Evolutionary conservation across 1,140 invertebrate species (phyloP).

Genomic region (Asobara japonica): DNA sequence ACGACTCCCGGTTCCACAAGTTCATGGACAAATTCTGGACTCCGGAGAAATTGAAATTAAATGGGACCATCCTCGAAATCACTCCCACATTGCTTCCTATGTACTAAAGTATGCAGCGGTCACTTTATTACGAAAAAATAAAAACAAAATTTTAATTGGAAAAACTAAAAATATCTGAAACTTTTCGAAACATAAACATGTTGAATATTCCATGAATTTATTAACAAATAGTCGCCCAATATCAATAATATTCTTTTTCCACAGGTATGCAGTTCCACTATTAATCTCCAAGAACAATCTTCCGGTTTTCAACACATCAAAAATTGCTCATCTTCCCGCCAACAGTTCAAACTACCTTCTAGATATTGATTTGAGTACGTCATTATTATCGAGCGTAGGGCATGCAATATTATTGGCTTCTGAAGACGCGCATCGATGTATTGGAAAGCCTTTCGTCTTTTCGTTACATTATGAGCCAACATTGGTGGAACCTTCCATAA

Average conservation of each 20-base stretch:
- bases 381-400: conserved; percentile 17
- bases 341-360: conserved; percentile 41
- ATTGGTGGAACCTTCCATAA: not conserved
- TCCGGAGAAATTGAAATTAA: conserved; percentile 40
- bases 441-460: conserved; percentile 41
- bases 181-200: too few species aligned
- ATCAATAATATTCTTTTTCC: conserved; percentile 30
- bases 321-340: conserved; percentile 42
- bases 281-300: conserved; percentile 49
- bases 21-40: conserved; percentile 33
- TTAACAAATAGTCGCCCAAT: too few species aligned
- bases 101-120: conserved; percentile 57
- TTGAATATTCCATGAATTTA: too few species aligned
- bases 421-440: conserved; percentile 48
- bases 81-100: conserved; percentile 42
- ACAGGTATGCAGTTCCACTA: conserved; percentile 51
- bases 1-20: conserved; percentile 41
- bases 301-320: conserved; percentile 52
- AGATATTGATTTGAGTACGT: conserved; percentile 32
- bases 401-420: conserved; percentile 48
- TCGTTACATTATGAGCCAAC: conserved; percentile 22
- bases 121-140: not conserved
- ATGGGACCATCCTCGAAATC: conserved; percentile 44
- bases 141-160: not conserved
- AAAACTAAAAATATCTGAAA: too few species aligned